phyloP scores from a whole-genome alignment of 2,888 invertebrate species.

The Scaptomyza polygonia region DNA sequence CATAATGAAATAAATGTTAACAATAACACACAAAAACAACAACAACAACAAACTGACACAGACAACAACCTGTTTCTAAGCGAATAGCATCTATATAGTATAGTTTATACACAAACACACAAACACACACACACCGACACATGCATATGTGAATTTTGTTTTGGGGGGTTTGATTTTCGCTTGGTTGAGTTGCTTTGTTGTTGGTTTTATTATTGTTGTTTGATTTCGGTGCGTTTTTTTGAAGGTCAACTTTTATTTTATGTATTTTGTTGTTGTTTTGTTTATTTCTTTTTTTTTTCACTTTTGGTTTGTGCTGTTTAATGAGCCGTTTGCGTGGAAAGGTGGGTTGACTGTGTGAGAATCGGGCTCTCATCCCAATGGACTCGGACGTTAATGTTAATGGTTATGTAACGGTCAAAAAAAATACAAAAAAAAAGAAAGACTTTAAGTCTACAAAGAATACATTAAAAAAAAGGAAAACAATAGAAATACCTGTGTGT shows the following conservation, averaged over 20 bases:
- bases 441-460: background rate
- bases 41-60: slow-evolving; percentile 42
- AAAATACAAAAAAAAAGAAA: background rate
- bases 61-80: slow-evolving; percentile 70
- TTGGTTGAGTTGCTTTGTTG: slow-evolving; percentile 66
- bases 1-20: slow-evolving; percentile 77
- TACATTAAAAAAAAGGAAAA: background rate
- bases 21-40: slow-evolving; percentile 53
- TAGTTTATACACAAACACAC: slow-evolving; percentile 26
- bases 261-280: slow-evolving; percentile 24
- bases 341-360: slow-evolving; percentile 68
- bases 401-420: slow-evolving; percentile 50
- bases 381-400: slow-evolving; percentile 36
- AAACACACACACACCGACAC: slow-evolving; percentile 3
- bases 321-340: slow-evolving; percentile 69
- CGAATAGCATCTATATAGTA: slow-evolving; percentile 51
- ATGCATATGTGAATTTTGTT: slow-evolving; percentile 15
- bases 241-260: slow-evolving; percentile 74
- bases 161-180: slow-evolving; percentile 63
- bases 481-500: background rate
- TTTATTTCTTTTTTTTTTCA: slow-evolving; percentile 17
- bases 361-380: slow-evolving; percentile 36
- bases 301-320: slow-evolving; percentile 57
- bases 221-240: slow-evolving; percentile 74
- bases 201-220: slow-evolving; percentile 63